Percentiles rank a stretch among this genome's conserved stretches.
Evolutionary conservation across 2,797 vertebrate species (phyloP).

Genomic region (Eulemur rubriventer): DNA sequence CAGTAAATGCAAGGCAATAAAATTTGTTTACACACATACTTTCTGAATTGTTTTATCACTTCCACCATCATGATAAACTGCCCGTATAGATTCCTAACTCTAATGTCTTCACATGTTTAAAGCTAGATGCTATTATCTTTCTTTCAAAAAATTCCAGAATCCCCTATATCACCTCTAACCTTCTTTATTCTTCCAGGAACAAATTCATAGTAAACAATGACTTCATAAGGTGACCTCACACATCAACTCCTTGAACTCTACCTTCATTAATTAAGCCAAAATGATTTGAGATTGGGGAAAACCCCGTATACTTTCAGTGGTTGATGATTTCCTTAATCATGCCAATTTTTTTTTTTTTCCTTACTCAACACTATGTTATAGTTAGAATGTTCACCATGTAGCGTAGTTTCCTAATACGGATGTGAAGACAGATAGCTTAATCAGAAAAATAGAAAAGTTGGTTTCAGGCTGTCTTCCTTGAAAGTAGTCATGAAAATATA

Average conservation of each 20-base stretch:
- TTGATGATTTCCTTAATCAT: conserved; percentile 37
- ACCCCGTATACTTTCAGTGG: conserved; percentile 56
- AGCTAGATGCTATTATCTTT: not conserved
- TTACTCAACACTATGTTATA: conserved; percentile 36
- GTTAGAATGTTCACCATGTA: not conserved
- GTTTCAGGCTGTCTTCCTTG: not conserved
- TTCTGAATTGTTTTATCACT: conserved; percentile 34
- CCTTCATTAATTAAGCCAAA: not conserved
- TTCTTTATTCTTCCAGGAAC: conserved; percentile 24
- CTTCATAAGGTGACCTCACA: conserved; percentile 63
- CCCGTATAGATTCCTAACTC: conserved; percentile 39
- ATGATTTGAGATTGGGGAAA: conserved; percentile 62
- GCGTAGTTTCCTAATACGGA: not conserved
- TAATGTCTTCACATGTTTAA: conserved; percentile 30
- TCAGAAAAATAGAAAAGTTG: not conserved
- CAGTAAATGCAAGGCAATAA: conserved; percentile 30
- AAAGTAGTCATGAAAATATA: not conserved
- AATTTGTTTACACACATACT: conserved; percentile 43
- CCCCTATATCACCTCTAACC: not conserved
- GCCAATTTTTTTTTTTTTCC: not conserved
- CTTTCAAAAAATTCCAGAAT: conserved; percentile 49
- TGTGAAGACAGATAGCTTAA: not conserved
- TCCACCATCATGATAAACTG: conserved; percentile 18
- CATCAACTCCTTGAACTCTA: conserved; percentile 59
- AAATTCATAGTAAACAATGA: conserved; percentile 47